Evolutionary conservation across 2,797 vertebrate genomes (phyloP).

Genomic region (Astyanax mexicanus): DNA sequence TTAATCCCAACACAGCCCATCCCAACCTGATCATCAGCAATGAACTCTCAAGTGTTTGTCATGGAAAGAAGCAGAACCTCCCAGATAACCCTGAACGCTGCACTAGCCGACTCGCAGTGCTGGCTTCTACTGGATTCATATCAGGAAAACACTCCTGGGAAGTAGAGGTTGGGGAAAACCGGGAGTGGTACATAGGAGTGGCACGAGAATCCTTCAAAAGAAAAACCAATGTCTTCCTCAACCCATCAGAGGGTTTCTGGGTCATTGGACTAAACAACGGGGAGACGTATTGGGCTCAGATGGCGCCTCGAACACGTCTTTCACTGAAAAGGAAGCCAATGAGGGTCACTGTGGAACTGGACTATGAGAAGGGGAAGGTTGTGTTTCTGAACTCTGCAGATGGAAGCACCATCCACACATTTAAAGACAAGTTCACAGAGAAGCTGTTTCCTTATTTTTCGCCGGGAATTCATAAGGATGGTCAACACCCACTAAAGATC

Average conservation of each 20-base stretch:
- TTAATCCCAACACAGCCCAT: conserved; percentile 77
- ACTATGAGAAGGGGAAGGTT: conserved; percentile 74
- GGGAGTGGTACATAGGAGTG: conserved; percentile 73
- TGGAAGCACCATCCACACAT: conserved; percentile 63
- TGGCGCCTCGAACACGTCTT: conserved; percentile 59
- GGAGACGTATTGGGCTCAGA: conserved; percentile 70
- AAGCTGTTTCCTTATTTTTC: conserved; percentile 72
- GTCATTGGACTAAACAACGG: conserved; percentile 66
- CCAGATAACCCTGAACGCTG: conserved; percentile 73
- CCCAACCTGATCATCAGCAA: conserved; percentile 68
- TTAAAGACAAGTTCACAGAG: conserved; percentile 72
- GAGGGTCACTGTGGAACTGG: conserved; percentile 71
- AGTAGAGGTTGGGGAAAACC: conserved; percentile 63
- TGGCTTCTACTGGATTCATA: conserved; percentile 64
- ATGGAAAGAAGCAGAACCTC: conserved; percentile 56
- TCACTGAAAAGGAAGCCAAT: conserved; percentile 63
- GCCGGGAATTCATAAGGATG: conserved; percentile 61
- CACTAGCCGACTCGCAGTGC: conserved; percentile 65
- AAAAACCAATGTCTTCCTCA: conserved; percentile 66
- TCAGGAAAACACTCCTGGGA: conserved; percentile 76
- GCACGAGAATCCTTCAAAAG: conserved; percentile 70
- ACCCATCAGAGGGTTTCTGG: conserved; percentile 73
- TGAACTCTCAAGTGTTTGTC: conserved; percentile 67
- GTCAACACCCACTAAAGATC: conserved; percentile 61
- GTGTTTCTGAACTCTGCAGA: conserved; percentile 64